Conservation (phyloP, 2,888 invertebrate species). For the Aleiodes testaceus region DNA sequence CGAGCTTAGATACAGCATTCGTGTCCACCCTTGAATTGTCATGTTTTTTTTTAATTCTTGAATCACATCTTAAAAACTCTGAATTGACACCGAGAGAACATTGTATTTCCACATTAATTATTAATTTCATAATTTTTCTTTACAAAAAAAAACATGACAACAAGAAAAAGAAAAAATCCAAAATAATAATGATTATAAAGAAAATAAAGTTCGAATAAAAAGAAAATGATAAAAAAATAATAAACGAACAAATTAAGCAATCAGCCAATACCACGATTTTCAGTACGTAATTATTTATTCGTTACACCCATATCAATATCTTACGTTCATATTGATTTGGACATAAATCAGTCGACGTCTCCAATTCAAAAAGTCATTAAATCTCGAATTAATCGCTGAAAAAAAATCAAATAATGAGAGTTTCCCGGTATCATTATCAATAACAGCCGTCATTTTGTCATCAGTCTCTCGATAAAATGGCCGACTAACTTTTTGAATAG, state of each 20-base stretch:
- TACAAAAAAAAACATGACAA: conserved; percentile 25
- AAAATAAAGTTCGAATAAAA: conserved; percentile 31
- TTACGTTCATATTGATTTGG: conserved; percentile 70
- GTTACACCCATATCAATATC: conserved; percentile 71
- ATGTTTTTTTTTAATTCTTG: conserved; percentile 48
- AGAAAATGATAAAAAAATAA: conserved; percentile 45
- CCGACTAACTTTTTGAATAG: conserved; percentile 64
- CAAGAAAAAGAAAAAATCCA: neutral
- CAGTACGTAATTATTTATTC: conserved; percentile 67
- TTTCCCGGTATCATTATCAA: too few species aligned
- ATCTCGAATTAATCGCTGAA: too few species aligned
- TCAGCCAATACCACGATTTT: conserved; percentile 72
- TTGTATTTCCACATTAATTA: neutral
- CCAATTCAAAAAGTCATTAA: conserved; percentile 57
- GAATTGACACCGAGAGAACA: neutral
- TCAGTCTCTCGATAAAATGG: neutral
- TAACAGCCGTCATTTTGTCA: too few species aligned
- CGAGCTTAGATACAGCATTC: conserved; percentile 72
- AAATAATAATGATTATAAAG: conserved; percentile 23
- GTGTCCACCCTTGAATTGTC: conserved; percentile 66
- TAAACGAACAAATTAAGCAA: conserved; percentile 69
- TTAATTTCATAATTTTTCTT: neutral
- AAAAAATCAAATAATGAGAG: neutral
- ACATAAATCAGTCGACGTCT: conserved; percentile 68
- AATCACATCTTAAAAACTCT: neutral